phyloP scores from a whole-genome alignment of 1,140 invertebrate species.

The Drosophila sulfurigaster region DNA sequence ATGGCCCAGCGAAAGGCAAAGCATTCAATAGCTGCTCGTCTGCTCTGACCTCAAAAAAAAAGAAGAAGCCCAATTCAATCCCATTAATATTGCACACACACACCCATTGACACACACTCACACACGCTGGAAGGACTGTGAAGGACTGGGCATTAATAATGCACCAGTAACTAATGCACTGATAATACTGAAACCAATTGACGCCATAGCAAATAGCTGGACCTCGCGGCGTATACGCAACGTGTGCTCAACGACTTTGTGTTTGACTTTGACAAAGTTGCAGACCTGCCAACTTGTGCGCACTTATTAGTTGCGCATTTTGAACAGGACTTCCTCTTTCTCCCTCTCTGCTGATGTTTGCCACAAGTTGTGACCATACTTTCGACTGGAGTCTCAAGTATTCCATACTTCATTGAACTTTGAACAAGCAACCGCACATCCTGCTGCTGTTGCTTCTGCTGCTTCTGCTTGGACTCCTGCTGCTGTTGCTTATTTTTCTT shows the following conservation, averaged over 20 bases:
- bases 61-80: constrained; percentile 22
- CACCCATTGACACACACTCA: constrained; percentile 2
- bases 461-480: constrained; percentile 10
- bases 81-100: constrained; percentile 49
- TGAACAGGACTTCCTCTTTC: background rate
- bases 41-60: background rate
- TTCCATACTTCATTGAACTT: constrained; percentile 74
- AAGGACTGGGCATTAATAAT: constrained; percentile 69
- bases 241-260: constrained; percentile 55
- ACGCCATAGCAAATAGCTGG: constrained; percentile 21
- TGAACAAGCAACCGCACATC: constrained; percentile 48
- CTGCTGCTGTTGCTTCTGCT: constrained; percentile 15
- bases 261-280: constrained; percentile 80
- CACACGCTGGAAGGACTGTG: constrained; percentile 35
- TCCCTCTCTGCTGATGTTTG: background rate
- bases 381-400: constrained; percentile 36
- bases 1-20: constrained; percentile 22
- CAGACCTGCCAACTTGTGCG: constrained; percentile 45
- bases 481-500: constrained; percentile 19
- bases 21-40: background rate
- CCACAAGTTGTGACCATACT: constrained; percentile 50
- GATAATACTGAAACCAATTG: constrained; percentile 64
- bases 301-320: constrained; percentile 56
- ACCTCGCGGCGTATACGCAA: constrained; percentile 11
- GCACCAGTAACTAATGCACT: constrained; percentile 70